A percentile compares a stretch with the other conserved stretches of the same genome.
phyloP scores from a whole-genome alignment of 2,888 invertebrate species.

The Cyaniris semiargus region DNA sequence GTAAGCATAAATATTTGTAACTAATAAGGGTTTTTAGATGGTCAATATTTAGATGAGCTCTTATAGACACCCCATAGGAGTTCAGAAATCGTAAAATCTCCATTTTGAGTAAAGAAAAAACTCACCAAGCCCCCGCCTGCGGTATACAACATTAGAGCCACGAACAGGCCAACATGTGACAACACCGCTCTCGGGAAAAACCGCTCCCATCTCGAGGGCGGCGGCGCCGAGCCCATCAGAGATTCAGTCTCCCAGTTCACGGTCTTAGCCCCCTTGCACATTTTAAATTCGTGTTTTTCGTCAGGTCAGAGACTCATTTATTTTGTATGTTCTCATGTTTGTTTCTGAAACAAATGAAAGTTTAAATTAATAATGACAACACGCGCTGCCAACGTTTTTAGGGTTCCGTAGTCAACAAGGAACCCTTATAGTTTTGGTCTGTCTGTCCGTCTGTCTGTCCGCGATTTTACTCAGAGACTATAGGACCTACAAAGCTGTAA shows the following conservation, averaged over 20 bases:
- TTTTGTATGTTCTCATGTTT: conserved; percentile 32
- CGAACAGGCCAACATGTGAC: conserved; percentile 87
- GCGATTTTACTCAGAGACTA: too few species aligned
- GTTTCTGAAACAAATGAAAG: conserved; percentile 33
- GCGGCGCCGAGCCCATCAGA: conserved; percentile 68
- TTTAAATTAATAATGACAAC: conserved; percentile 11
- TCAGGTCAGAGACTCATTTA: conserved; percentile 30
- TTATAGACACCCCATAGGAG: too few species aligned
- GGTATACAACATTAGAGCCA: conserved; percentile 88
- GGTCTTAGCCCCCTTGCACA: conserved; percentile 70
- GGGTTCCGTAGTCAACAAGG: too few species aligned
- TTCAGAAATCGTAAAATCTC: too few species aligned
- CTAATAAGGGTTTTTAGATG: too few species aligned
- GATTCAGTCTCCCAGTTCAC: conserved; percentile 77
- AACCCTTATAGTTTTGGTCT: too few species aligned
- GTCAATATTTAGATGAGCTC: too few species aligned
- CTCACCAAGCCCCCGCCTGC: conserved; percentile 90
- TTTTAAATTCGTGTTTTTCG: conserved; percentile 40
- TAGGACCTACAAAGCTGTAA: too few species aligned
- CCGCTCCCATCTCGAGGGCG: conserved; percentile 69
- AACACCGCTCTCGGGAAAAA: conserved; percentile 84
- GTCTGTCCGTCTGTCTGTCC: too few species aligned
- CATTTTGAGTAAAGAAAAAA: conserved; percentile 38
- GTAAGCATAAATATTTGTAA: too few species aligned
- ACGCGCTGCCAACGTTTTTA: not conserved